phyloP scores from a whole-genome alignment of 1,140 invertebrate genomes.

The Megalonaias nervosa region DNA sequence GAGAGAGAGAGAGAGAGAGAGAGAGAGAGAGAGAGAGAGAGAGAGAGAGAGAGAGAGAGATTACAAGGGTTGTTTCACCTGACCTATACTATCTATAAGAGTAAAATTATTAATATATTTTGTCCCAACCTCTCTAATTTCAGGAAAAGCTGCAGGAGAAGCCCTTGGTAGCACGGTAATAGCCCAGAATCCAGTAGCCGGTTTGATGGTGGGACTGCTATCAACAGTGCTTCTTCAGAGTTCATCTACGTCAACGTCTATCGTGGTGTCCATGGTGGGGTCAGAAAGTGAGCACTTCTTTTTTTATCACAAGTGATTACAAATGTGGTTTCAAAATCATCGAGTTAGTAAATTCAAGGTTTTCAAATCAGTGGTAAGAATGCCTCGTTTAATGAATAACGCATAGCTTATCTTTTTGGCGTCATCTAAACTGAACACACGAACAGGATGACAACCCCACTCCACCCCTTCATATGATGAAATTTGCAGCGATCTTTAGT shows the following conservation, averaged over 20 bases:
- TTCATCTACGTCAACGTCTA: slow-evolving; percentile 77
- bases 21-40: no score
- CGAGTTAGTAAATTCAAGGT: not conserved
- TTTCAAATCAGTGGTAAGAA: not conserved
- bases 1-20: no score
- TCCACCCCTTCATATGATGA: not conserved
- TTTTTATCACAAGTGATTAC: not conserved
- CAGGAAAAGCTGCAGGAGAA: slow-evolving; percentile 41
- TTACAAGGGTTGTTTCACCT: not conserved
- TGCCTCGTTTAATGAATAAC: not conserved
- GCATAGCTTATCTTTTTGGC: not conserved
- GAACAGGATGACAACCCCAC: not conserved
- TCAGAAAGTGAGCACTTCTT: slow-evolving; percentile 61
- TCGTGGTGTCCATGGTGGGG: slow-evolving; percentile 77
- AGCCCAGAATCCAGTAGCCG: slow-evolving; percentile 75
- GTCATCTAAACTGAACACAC: not conserved
- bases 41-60: no score
- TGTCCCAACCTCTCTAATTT: not conserved
- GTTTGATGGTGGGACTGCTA: slow-evolving; percentile 77
- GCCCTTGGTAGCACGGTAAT: slow-evolving; percentile 70
- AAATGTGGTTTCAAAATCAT: not conserved
- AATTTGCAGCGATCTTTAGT: no score
- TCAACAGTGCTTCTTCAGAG: slow-evolving; percentile 78
- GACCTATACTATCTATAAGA: not conserved
- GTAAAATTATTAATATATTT: not conserved